phyloP scores from a whole-genome alignment of 1,140 invertebrate genomes.

The Cheumatopsyche charites region DNA sequence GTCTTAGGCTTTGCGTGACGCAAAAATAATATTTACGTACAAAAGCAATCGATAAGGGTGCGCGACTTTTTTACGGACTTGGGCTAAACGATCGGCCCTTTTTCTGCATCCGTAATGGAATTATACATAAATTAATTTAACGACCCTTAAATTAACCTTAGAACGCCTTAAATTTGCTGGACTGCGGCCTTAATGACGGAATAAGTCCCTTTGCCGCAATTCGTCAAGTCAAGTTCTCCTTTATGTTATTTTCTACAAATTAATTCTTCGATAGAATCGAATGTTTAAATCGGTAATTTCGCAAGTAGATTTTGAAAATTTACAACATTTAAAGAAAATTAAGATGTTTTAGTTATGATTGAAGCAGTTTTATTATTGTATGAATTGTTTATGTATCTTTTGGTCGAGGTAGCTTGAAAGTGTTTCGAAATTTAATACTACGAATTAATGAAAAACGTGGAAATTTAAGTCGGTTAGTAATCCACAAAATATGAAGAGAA shows the following conservation, averaged over 20 bases:
- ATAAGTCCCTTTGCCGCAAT: constrained; percentile 3
- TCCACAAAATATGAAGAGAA: too few species aligned
- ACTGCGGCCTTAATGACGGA: constrained; percentile 18
- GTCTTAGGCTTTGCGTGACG: constrained; percentile 18
- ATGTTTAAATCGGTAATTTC: too few species aligned
- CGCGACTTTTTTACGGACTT: neutral
- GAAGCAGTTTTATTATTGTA: too few species aligned
- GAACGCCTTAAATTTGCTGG: constrained; percentile 23
- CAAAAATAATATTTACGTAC: constrained; percentile 34
- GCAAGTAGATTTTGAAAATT: too few species aligned
- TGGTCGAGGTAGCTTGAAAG: too few species aligned
- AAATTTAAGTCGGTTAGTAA: too few species aligned
- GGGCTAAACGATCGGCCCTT: constrained; percentile 16
- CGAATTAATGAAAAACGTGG: too few species aligned
- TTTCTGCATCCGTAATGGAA: constrained; percentile 22
- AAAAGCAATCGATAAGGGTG: constrained; percentile 23
- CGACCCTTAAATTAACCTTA: constrained; percentile 24
- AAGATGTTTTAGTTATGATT: too few species aligned
- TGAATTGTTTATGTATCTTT: too few species aligned
- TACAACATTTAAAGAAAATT: too few species aligned
- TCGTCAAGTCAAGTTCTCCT: neutral
- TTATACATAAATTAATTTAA: constrained; percentile 34
- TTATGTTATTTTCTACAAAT: neutral
- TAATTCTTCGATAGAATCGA: constrained; percentile 3
- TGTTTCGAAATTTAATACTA: too few species aligned